Conservation (phyloP, 2,888 invertebrate genomes). For the Heliothis peltigera region DNA sequence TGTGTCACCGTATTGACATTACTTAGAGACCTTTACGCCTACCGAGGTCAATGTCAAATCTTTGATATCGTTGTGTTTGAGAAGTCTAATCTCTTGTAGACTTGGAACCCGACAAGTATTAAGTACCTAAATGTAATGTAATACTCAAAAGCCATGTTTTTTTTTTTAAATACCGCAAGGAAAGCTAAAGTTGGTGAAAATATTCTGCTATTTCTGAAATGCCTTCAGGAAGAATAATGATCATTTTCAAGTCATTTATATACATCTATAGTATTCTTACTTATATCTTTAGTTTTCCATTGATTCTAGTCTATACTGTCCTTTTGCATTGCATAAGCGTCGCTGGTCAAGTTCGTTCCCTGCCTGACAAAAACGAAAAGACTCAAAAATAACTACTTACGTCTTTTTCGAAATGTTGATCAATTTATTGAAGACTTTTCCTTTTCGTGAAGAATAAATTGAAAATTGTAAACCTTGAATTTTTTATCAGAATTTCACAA, state of each 20-base stretch:
- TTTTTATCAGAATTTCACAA: constrained; percentile 6
- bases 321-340: neutral
- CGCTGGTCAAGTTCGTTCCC: neutral
- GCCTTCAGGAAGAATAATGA: too few species aligned
- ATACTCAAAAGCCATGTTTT: too few species aligned
- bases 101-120: neutral
- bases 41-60: neutral
- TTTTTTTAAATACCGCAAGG: too few species aligned
- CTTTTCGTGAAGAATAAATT: neutral
- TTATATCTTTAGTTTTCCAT: too few species aligned
- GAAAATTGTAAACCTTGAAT: neutral
- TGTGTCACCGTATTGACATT: constrained; percentile 2
- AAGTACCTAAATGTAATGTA: too few species aligned
- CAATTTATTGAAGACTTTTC: neutral
- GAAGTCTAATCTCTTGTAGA: neutral
- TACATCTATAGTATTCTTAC: too few species aligned
- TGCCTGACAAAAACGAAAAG: too few species aligned
- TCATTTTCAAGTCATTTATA: too few species aligned
- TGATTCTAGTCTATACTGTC: too few species aligned
- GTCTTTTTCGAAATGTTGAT: neutral
- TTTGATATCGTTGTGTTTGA: neutral
- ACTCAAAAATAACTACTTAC: too few species aligned
- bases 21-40: neutral
- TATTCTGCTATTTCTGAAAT: too few species aligned
- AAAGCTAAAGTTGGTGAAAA: too few species aligned